These are phyloP conservation scores for Alosa alosa DNA, from an alignment of 2,113 vertebrate species.

Conservation along the genomic window DNA sequence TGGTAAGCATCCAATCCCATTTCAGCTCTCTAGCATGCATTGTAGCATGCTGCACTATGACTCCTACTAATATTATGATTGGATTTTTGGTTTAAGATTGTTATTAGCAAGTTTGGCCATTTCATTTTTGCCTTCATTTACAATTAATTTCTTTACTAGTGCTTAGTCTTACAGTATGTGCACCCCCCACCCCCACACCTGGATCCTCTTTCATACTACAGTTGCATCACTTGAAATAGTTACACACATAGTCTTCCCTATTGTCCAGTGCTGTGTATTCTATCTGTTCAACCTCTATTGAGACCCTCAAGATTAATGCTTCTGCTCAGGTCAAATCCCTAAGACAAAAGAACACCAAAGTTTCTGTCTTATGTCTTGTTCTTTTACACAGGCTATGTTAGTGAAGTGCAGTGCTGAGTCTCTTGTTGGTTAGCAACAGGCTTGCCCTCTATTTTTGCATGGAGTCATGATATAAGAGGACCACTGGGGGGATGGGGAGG, in stretches of 20 bases:
- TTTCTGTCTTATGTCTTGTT: not conserved
- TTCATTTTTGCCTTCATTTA: too few relatives aligned
- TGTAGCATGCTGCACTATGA: too few relatives aligned
- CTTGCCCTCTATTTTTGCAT: conserved; percentile 31
- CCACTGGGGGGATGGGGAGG: conserved; percentile 28
- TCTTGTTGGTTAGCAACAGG: conserved; percentile 53
- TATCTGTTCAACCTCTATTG: not conserved
- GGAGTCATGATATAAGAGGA: conserved; percentile 35
- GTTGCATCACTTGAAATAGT: not conserved
- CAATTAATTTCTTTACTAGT: too few relatives aligned
- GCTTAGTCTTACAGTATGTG: too few relatives aligned
- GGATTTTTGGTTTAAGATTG: not conserved
- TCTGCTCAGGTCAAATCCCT: not conserved
- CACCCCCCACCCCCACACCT: not conserved
- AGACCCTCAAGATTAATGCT: not conserved
- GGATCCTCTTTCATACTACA: not conserved
- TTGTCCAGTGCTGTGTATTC: not conserved
- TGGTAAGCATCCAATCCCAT: conserved; percentile 8
- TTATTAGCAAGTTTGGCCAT: not conserved
- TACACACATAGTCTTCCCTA: not conserved
- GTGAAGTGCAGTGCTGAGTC: conserved; percentile 35
- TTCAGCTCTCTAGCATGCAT: not conserved
- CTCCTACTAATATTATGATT: too few relatives aligned
- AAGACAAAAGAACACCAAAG: not conserved
- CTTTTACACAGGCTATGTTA: conserved; percentile 6